phyloP scores from a whole-genome alignment of 2,797 vertebrate genomes.

The Podargus strigoides region DNA sequence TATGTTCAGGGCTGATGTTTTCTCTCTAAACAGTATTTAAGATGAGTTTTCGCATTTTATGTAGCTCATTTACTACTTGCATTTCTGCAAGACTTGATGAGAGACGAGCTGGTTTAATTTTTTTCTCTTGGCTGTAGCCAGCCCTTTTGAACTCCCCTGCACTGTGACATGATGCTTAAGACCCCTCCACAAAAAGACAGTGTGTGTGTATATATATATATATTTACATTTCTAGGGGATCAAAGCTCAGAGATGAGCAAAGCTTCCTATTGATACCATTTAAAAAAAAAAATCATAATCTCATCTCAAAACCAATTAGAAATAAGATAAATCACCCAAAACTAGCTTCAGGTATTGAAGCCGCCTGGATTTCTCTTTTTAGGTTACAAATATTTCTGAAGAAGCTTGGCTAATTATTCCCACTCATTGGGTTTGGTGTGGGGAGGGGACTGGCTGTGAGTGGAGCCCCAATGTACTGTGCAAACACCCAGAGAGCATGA shows the following conservation, averaged over 20 bases:
- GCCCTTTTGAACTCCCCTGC: neutral
- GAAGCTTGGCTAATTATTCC: neutral
- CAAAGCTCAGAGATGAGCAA: neutral
- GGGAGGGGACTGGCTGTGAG: neutral
- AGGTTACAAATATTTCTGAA: neutral
- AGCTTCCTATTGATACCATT: neutral
- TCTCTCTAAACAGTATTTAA: neutral
- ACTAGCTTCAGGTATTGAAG: neutral
- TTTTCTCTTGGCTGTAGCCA: neutral
- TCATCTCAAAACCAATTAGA: neutral
- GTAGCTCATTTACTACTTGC: neutral
- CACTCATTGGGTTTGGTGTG: neutral
- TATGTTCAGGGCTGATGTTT: neutral
- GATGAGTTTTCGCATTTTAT: neutral
- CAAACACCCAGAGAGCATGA: neutral
- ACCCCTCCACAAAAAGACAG: neutral
- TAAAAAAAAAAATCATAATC: neutral
- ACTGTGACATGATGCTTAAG: neutral
- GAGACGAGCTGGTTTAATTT: neutral
- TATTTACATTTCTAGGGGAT: neutral
- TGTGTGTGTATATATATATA: rapidly evolving
- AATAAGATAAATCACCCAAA: neutral
- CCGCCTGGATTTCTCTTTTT: neutral
- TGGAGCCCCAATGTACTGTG: rapidly evolving
- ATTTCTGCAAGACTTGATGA: neutral